Evolutionary conservation across 2,113 vertebrate genomes (phyloP).

Genomic region (Ochotona princeps): DNA sequence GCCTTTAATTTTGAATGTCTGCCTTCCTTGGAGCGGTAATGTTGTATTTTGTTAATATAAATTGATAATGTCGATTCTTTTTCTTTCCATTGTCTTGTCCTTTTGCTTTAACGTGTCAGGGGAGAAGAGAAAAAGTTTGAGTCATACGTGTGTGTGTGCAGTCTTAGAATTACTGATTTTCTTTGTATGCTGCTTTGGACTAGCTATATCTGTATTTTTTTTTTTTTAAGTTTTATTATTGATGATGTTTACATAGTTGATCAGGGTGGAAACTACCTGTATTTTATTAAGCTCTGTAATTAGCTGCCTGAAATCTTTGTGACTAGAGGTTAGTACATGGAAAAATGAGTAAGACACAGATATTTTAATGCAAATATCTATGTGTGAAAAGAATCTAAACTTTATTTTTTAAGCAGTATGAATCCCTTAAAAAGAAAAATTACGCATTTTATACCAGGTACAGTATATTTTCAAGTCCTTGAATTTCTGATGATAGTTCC

Average conservation of each 20-base stretch:
- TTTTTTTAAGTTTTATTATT: not conserved
- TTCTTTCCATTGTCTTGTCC: no score
- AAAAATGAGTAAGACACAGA: conserved; percentile 25
- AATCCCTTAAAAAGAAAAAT: conserved; percentile 34
- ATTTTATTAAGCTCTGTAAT: conserved; percentile 27
- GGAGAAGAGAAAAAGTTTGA: not conserved
- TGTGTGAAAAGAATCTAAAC: not conserved
- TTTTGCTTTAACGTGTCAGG: not conserved
- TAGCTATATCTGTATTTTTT: not conserved
- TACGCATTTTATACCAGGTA: not conserved
- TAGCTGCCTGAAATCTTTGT: not conserved
- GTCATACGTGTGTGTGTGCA: not conserved
- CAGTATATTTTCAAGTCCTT: conserved; percentile 2
- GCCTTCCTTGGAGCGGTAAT: not conserved
- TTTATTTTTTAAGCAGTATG: not conserved
- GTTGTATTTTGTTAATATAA: not conserved
- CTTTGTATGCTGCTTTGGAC: no score
- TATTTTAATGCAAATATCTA: not conserved
- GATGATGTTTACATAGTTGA: not conserved
- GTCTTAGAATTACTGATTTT: not conserved
- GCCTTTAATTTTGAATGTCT: conserved; percentile 29
- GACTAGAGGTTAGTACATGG: not conserved
- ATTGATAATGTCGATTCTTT: not conserved
- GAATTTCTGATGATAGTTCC: not conserved
- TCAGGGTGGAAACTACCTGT: not conserved